phyloP scores from a whole-genome alignment of 2,797 vertebrate species.

The Loriculus beryllinus region DNA sequence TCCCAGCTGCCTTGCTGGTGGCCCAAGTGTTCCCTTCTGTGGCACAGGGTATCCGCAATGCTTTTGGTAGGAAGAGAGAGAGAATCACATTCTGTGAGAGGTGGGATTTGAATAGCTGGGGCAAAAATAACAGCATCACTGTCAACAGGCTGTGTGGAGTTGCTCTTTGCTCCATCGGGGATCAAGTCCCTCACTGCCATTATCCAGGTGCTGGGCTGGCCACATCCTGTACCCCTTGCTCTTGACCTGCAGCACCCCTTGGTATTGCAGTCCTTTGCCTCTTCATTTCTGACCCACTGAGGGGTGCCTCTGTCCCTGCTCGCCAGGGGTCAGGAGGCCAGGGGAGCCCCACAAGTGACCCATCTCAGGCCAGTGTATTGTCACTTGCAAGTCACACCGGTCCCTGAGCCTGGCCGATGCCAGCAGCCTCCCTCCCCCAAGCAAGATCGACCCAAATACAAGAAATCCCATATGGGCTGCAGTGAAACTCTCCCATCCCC shows the following conservation, averaged over 20 bases:
- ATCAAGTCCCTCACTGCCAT: not conserved
- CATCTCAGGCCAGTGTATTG: not conserved
- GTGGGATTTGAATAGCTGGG: not conserved
- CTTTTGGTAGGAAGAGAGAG: not conserved
- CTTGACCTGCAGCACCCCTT: not conserved
- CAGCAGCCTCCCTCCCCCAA: not conserved
- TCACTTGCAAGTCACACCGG: not conserved
- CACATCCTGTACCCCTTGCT: not conserved
- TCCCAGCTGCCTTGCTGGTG: not conserved
- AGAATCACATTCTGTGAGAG: not conserved
- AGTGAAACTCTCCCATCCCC: not conserved
- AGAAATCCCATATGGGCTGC: not conserved
- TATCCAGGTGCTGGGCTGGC: not conserved
- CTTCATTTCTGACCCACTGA: not conserved
- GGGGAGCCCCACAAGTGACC: not conserved
- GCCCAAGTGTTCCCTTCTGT: not conserved
- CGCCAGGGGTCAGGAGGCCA: not conserved
- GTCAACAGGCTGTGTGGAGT: not conserved
- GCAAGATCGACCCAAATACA: fast-evolving
- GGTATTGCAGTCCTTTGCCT: not conserved
- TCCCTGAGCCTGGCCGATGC: not conserved
- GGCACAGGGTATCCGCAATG: not conserved
- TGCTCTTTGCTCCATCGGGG: not conserved
- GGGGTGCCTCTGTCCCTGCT: not conserved
- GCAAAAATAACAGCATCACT: not conserved